Evolutionary conservation across 2,113 vertebrate species (phyloP), one percentile per base, ranked within the genome.

Genomic region (Alligator sinensis): DNA sequence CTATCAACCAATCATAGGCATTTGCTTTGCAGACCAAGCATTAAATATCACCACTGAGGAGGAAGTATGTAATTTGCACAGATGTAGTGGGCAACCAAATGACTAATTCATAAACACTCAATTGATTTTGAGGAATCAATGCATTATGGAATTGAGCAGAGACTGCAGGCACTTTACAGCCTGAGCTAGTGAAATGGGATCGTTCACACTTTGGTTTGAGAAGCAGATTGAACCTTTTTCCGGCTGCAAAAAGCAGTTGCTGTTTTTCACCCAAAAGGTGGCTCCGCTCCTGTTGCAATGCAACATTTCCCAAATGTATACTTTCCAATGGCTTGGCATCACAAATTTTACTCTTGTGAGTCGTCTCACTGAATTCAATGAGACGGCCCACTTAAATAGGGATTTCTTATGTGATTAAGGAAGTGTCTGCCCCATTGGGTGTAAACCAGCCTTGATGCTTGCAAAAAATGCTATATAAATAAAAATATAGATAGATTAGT

Each of bases 121-220:
- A 96, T 96, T 96, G 95, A 97, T 97, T 97, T 93, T 93, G 96
- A 96, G 89, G 94, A 97, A 97, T 97, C 95, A 96, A 96, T 95
- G 94, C 85, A 76, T 93, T 94, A 87, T 80, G 91, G 96, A 87
- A 19, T 89, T 66, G 62, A 68, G 75, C 38, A 82, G 78, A 94
- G 83, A 85, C 57, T 3, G 82, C 5, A 14, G 87, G 92, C 89
- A 84, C 86, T 94, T 91, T 94, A 90, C 92, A 91, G 91, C 80
- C 94, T 94, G 88, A 81, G 55, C 77, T 38, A 94, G 86, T 95
- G 94, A 92, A 95, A 74, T 14, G 21, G 12, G 68, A 70, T 70
- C 30, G 34, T 70, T 86, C 84, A 22, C 94, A 94, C 93, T 97
- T 97, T 94, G 96, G 95, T 97, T 95, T 94, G 59, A 70, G 93